These are phyloP conservation scores for Lagocephalus sceleratus DNA, from an alignment of 2,797 vertebrate species.

Conservation along the genomic window DNA sequence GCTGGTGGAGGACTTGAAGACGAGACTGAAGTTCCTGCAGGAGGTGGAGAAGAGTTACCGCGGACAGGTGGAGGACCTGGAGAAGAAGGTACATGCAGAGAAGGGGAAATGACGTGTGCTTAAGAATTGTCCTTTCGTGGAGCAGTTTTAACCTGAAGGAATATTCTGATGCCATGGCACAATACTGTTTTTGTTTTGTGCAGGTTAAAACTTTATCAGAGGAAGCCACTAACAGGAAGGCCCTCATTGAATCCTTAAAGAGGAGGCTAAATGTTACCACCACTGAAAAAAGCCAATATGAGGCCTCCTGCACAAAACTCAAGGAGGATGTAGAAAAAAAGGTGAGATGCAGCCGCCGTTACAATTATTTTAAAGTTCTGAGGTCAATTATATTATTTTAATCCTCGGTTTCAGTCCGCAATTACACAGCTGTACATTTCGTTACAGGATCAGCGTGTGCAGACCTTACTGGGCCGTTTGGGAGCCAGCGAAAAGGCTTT, in stretches of 20 bases:
- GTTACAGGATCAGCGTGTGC: slow-evolving; percentile 77
- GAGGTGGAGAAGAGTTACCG: slow-evolving; percentile 83
- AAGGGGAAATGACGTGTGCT: not conserved
- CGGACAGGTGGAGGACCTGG: slow-evolving; percentile 80
- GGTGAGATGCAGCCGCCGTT: slow-evolving; percentile 57
- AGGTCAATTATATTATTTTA: slow-evolving; percentile 1
- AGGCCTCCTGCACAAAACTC: slow-evolving; percentile 78
- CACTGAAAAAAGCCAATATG: slow-evolving; percentile 82
- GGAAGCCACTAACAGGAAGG: slow-evolving; percentile 85
- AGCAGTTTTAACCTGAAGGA: not conserved
- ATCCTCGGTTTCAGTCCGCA: not conserved
- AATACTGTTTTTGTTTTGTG: not conserved
- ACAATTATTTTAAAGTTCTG: not conserved
- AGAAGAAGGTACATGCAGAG: slow-evolving; percentile 82
- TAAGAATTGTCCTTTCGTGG: too few species aligned
- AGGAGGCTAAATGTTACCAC: slow-evolving; percentile 81
- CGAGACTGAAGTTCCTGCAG: slow-evolving; percentile 83
- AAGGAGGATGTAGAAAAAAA: slow-evolving; percentile 86
- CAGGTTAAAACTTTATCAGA: slow-evolving; percentile 84
- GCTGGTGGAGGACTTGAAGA: slow-evolving; percentile 86
- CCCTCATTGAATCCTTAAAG: slow-evolving; percentile 84
- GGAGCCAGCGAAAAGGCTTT: slow-evolving; percentile 76
- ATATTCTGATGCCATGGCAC: not conserved
- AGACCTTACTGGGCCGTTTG: slow-evolving; percentile 75
- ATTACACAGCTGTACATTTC: slow-evolving; percentile 3